Evolutionary conservation across 2,797 vertebrate species (phyloP), one percentile per base, ranked within the genome.

Genomic region (Eospalax fontanierii): DNA sequence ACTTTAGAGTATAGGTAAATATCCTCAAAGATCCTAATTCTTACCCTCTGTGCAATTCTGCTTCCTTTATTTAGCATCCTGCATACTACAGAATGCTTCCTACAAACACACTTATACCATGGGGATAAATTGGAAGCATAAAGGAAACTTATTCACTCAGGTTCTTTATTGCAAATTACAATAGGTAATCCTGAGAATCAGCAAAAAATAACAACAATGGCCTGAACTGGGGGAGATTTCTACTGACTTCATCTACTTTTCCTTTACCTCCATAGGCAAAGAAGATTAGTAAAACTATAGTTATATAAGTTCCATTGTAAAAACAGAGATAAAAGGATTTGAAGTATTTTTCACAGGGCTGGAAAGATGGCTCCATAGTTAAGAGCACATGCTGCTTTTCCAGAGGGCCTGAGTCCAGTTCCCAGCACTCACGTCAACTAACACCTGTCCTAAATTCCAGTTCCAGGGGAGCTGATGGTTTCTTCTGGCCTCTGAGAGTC

Each of bases 1-100:
- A 87, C 65, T 85, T 30, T 70, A 65, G 30, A 90, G 63, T 35
- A 30, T 92, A n/a, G 50, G 50, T 65, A 22, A 75, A 87, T 18
- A 33, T 65, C n/a, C 19, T 90, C 38, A 74, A 89, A 89, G 82
- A n/a, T 59, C 57, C 38, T 38, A 90, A 78, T 61, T 68, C 73
- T 43, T 89, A 79, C 40, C 2, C 66, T 80, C 8, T 68, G 40
- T 12, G 40, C 6, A 54, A 22, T 35, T 40, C 16, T 30, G 4
- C n/a, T 16, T 28, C 50, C 74, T 85, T 57, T n/a, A n/a, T n/a
- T n/a, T 9, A 8, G 78, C 57, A 66, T 89, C 16, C 12, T 21
- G 21, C 81, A 24, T 4, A 35, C 6, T 11, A 87, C 2, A 19
- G 30, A 26, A n/a, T 5, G 43, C 38, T 63, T 59, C 40, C 59